Base-by-base conservation (phyloP, 1,140 invertebrate genomes). In the Alviniconcha marisindica region DNA sequence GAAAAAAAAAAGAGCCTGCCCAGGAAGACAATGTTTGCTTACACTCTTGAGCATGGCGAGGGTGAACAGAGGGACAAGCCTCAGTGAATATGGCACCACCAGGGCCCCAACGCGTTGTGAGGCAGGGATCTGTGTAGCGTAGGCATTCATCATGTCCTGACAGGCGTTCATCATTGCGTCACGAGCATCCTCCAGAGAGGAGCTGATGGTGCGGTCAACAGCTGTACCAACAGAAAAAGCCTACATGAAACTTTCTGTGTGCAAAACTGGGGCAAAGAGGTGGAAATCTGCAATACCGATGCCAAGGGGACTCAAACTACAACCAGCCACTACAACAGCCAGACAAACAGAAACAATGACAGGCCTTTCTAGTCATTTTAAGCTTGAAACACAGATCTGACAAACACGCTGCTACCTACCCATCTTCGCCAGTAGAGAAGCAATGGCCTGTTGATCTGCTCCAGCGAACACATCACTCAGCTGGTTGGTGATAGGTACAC, bases 151-250 rank as follows among this genome's bases (percentile, higher is more conserved):
- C 84, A 97, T 95, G 94, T 99, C 99, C 69, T 98, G 95, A 3
- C 96, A 97, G 56, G 97, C 98, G 94, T 99, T 99, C 63, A 99
- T 97, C 82, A 99, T 95, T 15, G 98, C 99, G 93, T 99, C 99
- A 74, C 98, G 94, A 4, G 98, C 98, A 94, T 99, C 98, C 4
- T 95, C 95, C 87, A 99, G 85, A 60, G 96, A 97, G 18, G 97
- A 96, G 63, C 96, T 95, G 83, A 96, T 94, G 83, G 97, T 97
- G 77, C 97, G 95, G 92, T 99, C 99, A 36, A 99, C 98, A 88
- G 98, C 97, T 97, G 90, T 88, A 94, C 89, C 78, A 12, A 54
- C 12, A 42, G 38, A 71, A 40, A 1, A 15, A 38, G 33, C 44
- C 5, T 48, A 10, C 44, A 10, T 48, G 44, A 10, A 18, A 18